phyloP scores from a whole-genome alignment of 2,888 invertebrate genomes.

The Lymantria monacha region DNA sequence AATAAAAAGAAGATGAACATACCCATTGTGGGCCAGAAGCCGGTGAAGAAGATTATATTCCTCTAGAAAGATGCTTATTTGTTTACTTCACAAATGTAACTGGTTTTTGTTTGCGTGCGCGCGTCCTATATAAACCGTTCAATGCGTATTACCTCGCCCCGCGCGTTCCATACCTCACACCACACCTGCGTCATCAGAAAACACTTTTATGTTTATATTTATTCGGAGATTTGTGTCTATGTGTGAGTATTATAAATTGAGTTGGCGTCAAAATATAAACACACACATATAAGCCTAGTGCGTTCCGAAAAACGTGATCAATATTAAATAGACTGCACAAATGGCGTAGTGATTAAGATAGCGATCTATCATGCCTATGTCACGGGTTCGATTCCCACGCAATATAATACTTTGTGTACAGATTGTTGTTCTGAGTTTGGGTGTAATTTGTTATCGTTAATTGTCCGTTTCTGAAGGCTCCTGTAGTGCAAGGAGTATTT shows the following conservation, averaged over 20 bases:
- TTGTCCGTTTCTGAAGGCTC: no score
- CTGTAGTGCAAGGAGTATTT: no score
- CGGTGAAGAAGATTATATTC: constrained; percentile 39
- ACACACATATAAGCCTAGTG: constrained; percentile 9
- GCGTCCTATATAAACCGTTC: constrained; percentile 67
- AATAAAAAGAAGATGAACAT: constrained; percentile 44
- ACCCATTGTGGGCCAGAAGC: constrained; percentile 65
- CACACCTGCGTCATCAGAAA: constrained; percentile 57
- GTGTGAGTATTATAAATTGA: constrained; percentile 27
- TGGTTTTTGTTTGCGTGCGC: constrained; percentile 54
- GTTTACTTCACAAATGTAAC: constrained; percentile 69
- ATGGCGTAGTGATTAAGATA: no score
- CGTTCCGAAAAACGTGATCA: neutral
- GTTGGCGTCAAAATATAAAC: constrained; percentile 45
- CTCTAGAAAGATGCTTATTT: constrained; percentile 51
- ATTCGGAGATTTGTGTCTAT: constrained; percentile 19
- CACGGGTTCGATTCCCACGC: no score
- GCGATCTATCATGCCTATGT: no score
- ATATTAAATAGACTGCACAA: no score
- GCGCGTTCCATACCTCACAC: constrained; percentile 26
- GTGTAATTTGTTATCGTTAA: no score
- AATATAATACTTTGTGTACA: no score
- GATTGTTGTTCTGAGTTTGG: no score
- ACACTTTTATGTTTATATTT: constrained; percentile 19
- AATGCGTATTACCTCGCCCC: constrained; percentile 39